These are phyloP conservation scores for Heliconius erato DNA, from an alignment of 2,888 invertebrate genomes.

Conservation along the genomic window DNA sequence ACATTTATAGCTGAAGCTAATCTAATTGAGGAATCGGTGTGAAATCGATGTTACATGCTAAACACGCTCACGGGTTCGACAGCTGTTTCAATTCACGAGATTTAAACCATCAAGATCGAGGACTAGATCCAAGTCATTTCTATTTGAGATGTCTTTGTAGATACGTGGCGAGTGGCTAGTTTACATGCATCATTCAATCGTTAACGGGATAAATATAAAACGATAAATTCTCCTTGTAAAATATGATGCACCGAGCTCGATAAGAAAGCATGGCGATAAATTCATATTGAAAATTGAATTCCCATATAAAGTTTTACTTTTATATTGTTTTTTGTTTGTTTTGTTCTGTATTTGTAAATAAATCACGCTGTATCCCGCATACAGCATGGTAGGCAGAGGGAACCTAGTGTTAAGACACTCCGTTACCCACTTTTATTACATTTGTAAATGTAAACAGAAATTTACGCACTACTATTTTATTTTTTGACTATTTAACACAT, in stretches of 20 bases:
- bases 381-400: no score
- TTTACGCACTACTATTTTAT: no score
- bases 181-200: slow-evolving; percentile 22
- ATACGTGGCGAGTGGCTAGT: slow-evolving; percentile 21
- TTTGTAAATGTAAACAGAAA: neutral
- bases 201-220: slow-evolving; percentile 10
- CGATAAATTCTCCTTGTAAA: slow-evolving; percentile 4
- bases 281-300: neutral
- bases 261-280: neutral
- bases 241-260: neutral
- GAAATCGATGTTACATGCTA: slow-evolving; percentile 14
- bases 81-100: slow-evolving; percentile 32
- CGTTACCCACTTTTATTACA: no score
- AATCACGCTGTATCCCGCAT: no score
- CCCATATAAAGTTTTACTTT: neutral
- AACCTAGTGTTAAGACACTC: no score
- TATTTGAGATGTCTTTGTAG: slow-evolving; percentile 24
- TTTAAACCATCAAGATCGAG: slow-evolving; percentile 35
- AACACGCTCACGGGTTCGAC: slow-evolving; percentile 13
- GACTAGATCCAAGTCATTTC: slow-evolving; percentile 33
- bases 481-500: neutral
- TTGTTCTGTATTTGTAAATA: neutral
- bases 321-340: neutral
- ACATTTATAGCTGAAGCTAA: slow-evolving; percentile 6
- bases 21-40: slow-evolving; percentile 17